Conservation (phyloP, 1,140 invertebrate species). For the Bombus pyrosoma region DNA sequence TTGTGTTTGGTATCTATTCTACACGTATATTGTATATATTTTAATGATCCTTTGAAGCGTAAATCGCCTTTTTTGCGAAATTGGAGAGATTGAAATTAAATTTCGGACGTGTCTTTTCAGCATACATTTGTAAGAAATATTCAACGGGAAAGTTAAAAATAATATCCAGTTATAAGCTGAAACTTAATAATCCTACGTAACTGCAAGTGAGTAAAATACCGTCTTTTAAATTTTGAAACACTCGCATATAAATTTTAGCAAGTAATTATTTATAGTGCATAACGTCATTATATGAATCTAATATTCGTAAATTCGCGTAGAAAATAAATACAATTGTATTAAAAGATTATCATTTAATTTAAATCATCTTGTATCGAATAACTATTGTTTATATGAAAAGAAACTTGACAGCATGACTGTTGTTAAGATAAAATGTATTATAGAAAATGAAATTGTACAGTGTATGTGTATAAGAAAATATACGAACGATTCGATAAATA, state of each 20-base stretch:
- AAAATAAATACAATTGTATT: background rate
- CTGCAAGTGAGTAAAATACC: background rate
- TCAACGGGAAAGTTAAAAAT: background rate
- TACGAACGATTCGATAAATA: background rate
- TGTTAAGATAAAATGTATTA: background rate
- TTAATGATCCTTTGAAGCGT: background rate
- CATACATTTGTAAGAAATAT: background rate
- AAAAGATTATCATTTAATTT: background rate
- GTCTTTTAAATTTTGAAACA: background rate
- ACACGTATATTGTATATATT: background rate
- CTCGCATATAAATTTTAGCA: background rate
- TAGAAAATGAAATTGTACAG: background rate
- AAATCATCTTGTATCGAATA: background rate
- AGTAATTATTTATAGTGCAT: background rate
- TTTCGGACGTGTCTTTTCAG: background rate
- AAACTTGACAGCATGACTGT: background rate
- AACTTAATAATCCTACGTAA: background rate
- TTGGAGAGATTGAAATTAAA: background rate
- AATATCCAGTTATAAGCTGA: background rate
- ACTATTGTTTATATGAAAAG: background rate
- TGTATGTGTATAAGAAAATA: background rate
- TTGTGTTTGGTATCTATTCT: background rate
- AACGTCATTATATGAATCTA: background rate
- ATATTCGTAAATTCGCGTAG: background rate
- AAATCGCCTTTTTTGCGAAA: background rate